Conservation (phyloP, 2,113 vertebrate genomes). For the Barbus barbus region DNA sequence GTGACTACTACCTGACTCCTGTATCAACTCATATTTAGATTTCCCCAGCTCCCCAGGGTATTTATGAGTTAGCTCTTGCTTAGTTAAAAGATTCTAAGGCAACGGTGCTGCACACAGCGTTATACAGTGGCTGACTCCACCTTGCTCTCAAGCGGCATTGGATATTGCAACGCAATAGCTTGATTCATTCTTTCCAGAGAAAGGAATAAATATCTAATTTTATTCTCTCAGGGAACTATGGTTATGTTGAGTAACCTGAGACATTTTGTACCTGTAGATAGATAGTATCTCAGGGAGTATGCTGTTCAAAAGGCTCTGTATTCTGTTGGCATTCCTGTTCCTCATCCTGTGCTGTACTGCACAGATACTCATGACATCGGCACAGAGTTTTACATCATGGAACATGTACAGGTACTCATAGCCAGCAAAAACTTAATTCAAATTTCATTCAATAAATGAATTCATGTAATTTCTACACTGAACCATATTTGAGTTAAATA, state of each 20-base stretch:
- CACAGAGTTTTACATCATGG: constrained; percentile 94
- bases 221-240: too few relatives aligned
- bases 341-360: constrained; percentile 85
- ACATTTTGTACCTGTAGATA: constrained; percentile 70
- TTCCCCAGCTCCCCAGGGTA: too few relatives aligned
- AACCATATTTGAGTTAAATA: neutral
- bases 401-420: constrained; percentile 81
- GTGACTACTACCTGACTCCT: too few relatives aligned
- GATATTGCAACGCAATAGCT: too few relatives aligned
- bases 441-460: neutral
- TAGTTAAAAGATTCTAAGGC: too few relatives aligned
- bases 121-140: too few relatives aligned
- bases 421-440: neutral
- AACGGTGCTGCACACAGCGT: too few relatives aligned
- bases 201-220: too few relatives aligned
- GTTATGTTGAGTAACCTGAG: neutral
- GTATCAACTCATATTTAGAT: too few relatives aligned
- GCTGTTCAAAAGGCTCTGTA: constrained; percentile 85
- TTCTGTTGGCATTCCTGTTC: constrained; percentile 86
- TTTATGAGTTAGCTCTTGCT: too few relatives aligned
- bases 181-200: too few relatives aligned
- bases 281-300: constrained; percentile 91
- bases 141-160: too few relatives aligned
- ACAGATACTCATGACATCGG: constrained; percentile 82
- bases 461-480: neutral